Percentiles rank a stretch among this genome's conserved stretches.
Conservation (phyloP, 1,140 invertebrate genomes). For the Brachionus paranguensis region DNA sequence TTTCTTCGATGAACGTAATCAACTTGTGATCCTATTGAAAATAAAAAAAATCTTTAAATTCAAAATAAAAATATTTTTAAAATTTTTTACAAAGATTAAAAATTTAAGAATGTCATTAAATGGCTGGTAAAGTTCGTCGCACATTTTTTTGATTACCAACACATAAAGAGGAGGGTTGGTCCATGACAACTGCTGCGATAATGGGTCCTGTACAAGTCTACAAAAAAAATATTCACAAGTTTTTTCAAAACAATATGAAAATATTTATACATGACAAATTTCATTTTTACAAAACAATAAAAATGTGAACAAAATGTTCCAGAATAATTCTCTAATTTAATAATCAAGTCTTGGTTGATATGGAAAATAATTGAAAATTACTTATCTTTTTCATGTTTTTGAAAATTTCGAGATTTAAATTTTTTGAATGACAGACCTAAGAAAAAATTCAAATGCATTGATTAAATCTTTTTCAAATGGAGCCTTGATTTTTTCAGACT, state of each 20-base stretch:
- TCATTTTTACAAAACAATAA: neutral
- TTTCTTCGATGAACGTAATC: slow-evolving; percentile 15
- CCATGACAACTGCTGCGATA: slow-evolving; percentile 32
- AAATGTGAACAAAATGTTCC: neutral
- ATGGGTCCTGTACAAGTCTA: slow-evolving; percentile 31
- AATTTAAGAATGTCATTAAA: slow-evolving; percentile 29
- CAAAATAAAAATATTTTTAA: neutral
- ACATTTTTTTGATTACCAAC: slow-evolving; percentile 21
- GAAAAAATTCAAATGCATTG: neutral
- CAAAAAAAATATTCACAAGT: neutral
- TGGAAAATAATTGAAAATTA: neutral
- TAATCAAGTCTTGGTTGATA: neutral
- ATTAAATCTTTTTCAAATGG: too few species aligned
- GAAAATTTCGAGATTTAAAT: neutral
- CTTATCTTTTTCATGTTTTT: neutral
- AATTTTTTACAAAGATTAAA: slow-evolving; percentile 1
- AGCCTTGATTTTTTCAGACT: too few species aligned
- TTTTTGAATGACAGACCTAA: neutral
- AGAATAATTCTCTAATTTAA: neutral
- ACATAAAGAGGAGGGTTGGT: slow-evolving; percentile 23
- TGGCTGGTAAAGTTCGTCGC: neutral
- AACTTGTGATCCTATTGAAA: slow-evolving; percentile 33
- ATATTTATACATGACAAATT: neutral
- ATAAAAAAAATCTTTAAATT: neutral
- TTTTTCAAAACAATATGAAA: neutral